Base-by-base conservation (phyloP, 2,797 vertebrate genomes). In the Cyclura pinguis region DNA sequence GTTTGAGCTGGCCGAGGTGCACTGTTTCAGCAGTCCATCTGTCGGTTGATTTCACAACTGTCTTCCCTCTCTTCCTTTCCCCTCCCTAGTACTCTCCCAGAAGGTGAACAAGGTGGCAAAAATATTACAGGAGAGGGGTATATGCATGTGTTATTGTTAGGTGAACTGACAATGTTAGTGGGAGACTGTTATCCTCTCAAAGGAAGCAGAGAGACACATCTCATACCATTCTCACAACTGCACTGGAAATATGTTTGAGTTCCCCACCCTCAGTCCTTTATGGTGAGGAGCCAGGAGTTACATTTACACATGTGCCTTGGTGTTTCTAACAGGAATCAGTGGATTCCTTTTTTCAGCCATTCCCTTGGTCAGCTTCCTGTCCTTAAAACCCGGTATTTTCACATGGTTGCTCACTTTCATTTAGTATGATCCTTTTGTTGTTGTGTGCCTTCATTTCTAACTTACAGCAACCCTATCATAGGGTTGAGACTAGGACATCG, bases 1-100 rank as follows among this genome's bases (percentile, higher is more conserved):
- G 96, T 97, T 97, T 95, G 96, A 97, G 97, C 96, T 96, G 95
- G 96, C 96, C 96, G 95, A 97, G 97, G 97, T 97, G 96, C 96
- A 93, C 95, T 94, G 94, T 96, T 96, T 93, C 96, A 90, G 95
- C 95, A 72, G 96, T 95, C 97, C 97, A 97, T 97, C 97, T 97
- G 97, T 97, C 93, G 91, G 96, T 94, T 90, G 88, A 86, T 92
- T 96, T 95, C 91, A 38, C 94, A 50, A 91, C 92, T 89, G 93
- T 95, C 88, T 90, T 89, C 92, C 93, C 93, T 92, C 93, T 91
- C 85, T 92, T 93, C 1, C 32, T n/a, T 81, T 42, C 35, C 92
- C 85, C 18, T 7, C 81, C 42, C 77, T 32, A 80, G 77, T 50
- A 72, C 47, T 6, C 29, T 69, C 85, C 20, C 29, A 6, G 69